These are phyloP conservation scores for Papilio glaucus DNA, from an alignment of 1,140 invertebrate genomes.

Conservation along the genomic window DNA sequence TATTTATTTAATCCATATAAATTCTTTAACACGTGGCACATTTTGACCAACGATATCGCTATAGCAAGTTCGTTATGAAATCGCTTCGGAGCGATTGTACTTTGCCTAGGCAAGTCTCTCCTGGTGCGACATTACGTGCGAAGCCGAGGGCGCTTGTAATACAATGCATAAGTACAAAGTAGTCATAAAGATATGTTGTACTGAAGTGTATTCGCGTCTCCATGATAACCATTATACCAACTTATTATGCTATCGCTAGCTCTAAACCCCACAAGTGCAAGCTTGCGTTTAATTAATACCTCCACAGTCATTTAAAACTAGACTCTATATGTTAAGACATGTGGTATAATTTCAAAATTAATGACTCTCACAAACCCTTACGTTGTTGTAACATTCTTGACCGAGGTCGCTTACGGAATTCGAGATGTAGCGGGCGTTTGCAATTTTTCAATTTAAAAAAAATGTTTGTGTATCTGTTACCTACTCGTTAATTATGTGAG, in stretches of 20 bases:
- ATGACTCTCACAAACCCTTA: neutral
- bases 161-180: too few relatives aligned
- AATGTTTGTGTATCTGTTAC: neutral
- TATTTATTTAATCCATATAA: too few relatives aligned
- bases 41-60: too few relatives aligned
- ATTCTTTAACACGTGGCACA: too few relatives aligned
- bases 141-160: too few relatives aligned
- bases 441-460: neutral
- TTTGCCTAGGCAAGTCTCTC: too few relatives aligned
- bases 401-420: conserved; percentile 16
- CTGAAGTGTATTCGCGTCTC: neutral
- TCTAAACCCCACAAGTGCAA: conserved; percentile 12
- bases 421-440: neutral
- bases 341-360: neutral
- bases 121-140: too few relatives aligned
- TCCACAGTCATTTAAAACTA: neutral
- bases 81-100: too few relatives aligned
- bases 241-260: neutral
- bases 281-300: neutral
- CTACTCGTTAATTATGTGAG: too few relatives aligned
- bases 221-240: neutral
- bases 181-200: neutral
- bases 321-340: neutral
- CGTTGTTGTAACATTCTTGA: conserved; percentile 19
- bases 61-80: too few relatives aligned